phyloP scores from a whole-genome alignment of 2,888 invertebrate species.

The Sabatieria punctata region DNA sequence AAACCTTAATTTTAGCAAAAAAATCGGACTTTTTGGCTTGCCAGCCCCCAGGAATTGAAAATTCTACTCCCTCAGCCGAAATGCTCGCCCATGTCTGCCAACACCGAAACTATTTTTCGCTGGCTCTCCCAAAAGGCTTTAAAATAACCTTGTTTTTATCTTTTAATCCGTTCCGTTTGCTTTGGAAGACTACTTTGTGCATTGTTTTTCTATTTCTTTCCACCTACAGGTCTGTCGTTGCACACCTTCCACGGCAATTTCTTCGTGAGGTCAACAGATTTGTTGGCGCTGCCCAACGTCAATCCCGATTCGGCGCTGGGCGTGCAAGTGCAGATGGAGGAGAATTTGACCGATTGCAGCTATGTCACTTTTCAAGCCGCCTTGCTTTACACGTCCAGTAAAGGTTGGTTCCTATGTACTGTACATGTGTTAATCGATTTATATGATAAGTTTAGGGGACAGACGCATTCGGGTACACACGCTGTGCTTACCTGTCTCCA shows the following conservation, averaged over 20 bases:
- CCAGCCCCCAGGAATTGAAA: too few species aligned
- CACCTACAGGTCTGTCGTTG: constrained; percentile 64
- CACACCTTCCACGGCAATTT: constrained; percentile 99
- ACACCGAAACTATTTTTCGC: too few species aligned
- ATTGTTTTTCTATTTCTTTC: too few species aligned
- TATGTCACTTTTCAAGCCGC: constrained; percentile 94
- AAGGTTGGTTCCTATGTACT: constrained; percentile 41
- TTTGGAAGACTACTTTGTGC: too few species aligned
- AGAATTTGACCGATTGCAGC: constrained; percentile 57
- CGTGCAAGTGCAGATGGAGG: constrained; percentile 91
- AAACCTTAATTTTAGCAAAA: too few species aligned
- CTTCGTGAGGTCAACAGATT: constrained; percentile 91
- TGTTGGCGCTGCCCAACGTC: constrained; percentile 83
- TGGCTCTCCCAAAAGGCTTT: too few species aligned
- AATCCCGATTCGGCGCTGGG: constrained; percentile 96
- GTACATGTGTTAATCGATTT: background rate
- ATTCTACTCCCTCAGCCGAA: too few species aligned
- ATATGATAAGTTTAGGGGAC: constrained; percentile 47
- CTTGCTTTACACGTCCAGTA: constrained; percentile 80
- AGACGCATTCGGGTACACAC: constrained; percentile 93
- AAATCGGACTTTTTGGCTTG: too few species aligned
- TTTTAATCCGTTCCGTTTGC: too few species aligned
- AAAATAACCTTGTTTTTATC: too few species aligned
- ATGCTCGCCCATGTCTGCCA: too few species aligned
- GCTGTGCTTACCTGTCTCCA: constrained; percentile 72